Percentiles rank a stretch among this genome's conserved stretches.
Conservation (phyloP, 2,113 vertebrate species). For the Podilymbus podiceps region DNA sequence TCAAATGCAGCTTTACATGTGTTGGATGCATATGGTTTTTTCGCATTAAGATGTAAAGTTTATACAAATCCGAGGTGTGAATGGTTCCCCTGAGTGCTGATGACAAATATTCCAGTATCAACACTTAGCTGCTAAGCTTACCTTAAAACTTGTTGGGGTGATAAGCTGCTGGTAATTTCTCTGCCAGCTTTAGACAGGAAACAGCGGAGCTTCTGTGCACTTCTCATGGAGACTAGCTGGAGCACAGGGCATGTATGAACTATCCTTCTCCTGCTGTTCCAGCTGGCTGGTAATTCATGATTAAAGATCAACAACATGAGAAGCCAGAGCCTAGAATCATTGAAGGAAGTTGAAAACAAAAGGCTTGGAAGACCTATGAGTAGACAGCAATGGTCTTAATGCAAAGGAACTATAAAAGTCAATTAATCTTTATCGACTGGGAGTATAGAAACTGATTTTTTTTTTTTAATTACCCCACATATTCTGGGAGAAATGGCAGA, state of each 20-base stretch:
- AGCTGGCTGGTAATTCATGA: constrained; percentile 10
- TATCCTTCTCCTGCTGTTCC: neutral
- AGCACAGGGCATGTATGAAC: neutral
- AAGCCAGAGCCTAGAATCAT: neutral
- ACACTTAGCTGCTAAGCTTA: constrained; percentile 50
- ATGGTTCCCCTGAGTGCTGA: constrained; percentile 48
- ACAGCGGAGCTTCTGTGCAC: neutral
- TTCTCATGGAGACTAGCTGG: neutral
- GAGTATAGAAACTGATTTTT: neutral
- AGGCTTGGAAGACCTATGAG: neutral
- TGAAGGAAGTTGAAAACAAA: neutral
- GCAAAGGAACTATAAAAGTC: neutral
- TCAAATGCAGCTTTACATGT: constrained; percentile 53
- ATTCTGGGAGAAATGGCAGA: neutral
- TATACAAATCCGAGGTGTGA: constrained; percentile 43
- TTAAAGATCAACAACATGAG: neutral
- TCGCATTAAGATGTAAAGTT: constrained; percentile 62
- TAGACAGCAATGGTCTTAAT: neutral
- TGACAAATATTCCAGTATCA: constrained; percentile 63
- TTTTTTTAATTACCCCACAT: neutral
- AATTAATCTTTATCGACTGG: neutral
- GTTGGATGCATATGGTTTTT: constrained; percentile 52
- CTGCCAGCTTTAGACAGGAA: neutral
- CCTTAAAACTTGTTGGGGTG: constrained; percentile 53
- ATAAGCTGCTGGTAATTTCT: constrained; percentile 57